These are phyloP conservation scores for Lichenostomus cassidix DNA, from an alignment of 2,113 vertebrate species.

Conservation along the genomic window DNA sequence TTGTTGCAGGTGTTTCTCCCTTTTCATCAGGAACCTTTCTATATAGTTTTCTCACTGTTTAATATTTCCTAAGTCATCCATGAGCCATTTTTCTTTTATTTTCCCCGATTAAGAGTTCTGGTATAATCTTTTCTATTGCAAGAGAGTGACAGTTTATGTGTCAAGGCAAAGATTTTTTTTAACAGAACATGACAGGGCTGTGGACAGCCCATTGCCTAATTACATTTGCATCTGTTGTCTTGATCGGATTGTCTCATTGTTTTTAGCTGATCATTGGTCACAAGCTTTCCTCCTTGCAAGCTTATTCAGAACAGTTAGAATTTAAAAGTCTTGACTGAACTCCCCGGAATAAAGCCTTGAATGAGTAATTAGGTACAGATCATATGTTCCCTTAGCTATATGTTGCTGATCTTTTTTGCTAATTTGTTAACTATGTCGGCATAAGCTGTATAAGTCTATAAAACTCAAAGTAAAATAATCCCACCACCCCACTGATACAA, in stretches of 20 bases:
- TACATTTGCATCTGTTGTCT: not conserved
- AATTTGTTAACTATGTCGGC: not conserved
- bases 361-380: not conserved
- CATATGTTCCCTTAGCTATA: not conserved
- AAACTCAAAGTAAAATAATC: not conserved
- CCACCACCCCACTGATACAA: too few relatives aligned
- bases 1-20: not conserved
- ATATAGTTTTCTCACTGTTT: not conserved
- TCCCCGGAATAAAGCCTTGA: not conserved
- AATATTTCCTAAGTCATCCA: not conserved
- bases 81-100: not conserved
- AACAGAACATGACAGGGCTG: not conserved
- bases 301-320: not conserved
- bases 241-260: not conserved
- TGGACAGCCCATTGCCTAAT: not conserved
- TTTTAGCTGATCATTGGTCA: not conserved
- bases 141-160: not conserved
- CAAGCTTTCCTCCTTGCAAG: not conserved
- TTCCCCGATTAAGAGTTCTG: not conserved
- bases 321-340: not conserved
- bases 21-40: not conserved
- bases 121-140: not conserved
- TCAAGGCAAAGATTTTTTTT: not conserved
- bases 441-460: not conserved
- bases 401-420: not conserved